A percentile compares a stretch with the other conserved stretches of the same genome.
phyloP scores from a whole-genome alignment of 2,797 vertebrate genomes.

The Anniella stebbinsi region DNA sequence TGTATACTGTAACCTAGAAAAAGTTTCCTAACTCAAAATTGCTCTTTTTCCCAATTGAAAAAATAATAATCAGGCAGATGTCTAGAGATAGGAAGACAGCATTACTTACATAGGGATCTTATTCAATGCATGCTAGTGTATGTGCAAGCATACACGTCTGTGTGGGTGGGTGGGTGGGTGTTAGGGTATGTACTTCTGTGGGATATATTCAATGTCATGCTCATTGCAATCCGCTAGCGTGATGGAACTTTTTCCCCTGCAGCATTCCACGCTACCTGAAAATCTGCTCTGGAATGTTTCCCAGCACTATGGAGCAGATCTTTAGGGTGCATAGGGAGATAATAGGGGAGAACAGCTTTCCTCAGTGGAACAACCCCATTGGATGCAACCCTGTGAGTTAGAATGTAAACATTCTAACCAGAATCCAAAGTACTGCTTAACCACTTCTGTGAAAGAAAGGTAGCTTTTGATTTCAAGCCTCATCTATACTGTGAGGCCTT shows the following conservation, averaged over 20 bases:
- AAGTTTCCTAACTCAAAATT: constrained; percentile 66
- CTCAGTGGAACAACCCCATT: neutral
- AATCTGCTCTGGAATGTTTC: no score
- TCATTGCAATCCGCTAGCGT: no score
- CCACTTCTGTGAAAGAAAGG: neutral
- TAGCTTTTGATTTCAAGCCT: neutral
- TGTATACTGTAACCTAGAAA: constrained; percentile 66
- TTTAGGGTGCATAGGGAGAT: no score
- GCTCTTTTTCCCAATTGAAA: constrained; percentile 50
- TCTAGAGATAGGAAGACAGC: constrained; percentile 44
- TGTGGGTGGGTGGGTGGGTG: neutral
- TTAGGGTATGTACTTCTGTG: neutral
- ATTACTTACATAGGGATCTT: constrained; percentile 41
- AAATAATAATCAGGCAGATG: constrained; percentile 55
- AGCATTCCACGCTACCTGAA: no score
- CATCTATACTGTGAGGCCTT: no score
- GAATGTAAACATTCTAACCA: neutral
- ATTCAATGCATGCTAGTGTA: neutral
- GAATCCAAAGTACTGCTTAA: neutral
- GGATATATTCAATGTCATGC: neutral
- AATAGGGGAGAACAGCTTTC: no score
- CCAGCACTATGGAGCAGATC: no score
- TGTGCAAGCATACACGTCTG: neutral
- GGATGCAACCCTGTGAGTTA: no score
- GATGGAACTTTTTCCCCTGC: no score